Conservation (phyloP, 1,140 invertebrate species). For the Spodoptera litura region DNA sequence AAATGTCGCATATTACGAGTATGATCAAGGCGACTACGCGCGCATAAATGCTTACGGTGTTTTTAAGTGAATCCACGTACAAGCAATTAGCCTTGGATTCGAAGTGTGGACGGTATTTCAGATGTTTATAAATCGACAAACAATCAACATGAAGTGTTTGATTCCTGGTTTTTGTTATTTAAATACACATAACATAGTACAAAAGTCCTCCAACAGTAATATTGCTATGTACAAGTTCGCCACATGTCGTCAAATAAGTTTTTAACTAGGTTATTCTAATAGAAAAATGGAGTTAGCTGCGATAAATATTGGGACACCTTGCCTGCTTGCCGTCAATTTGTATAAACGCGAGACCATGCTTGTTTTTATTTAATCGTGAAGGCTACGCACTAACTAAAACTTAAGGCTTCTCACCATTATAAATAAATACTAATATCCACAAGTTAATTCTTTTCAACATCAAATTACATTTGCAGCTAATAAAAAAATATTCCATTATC, state of each 20-base stretch:
- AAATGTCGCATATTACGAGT: conserved; percentile 1
- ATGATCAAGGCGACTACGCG: conserved; percentile 17
- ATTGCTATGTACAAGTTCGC: no score
- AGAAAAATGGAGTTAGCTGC: not conserved
- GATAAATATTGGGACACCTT: conserved; percentile 21
- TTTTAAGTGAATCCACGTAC: conserved; percentile 51
- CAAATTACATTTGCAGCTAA: no score
- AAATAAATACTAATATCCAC: no score
- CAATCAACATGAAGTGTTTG: conserved; percentile 14
- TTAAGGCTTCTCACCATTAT: no score
- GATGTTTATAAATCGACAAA: conserved; percentile 43
- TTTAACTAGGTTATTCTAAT: conserved; percentile 7
- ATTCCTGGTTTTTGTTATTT: conserved; percentile 18
- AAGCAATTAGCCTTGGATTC: conserved; percentile 54
- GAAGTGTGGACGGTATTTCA: conserved; percentile 50
- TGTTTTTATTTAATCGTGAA: no score
- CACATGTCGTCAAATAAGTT: conserved; percentile 10
- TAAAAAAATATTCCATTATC: no score
- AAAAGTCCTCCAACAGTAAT: no score
- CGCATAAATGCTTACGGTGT: conserved; percentile 4
- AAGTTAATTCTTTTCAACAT: no score
- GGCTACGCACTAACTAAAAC: no score
- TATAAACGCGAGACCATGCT: not conserved
- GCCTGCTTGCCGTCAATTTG: no score
- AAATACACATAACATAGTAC: not conserved